These are phyloP conservation scores for Tenrec ecaudatus DNA, from an alignment of 2,113 vertebrate species.

Conservation along the genomic window DNA sequence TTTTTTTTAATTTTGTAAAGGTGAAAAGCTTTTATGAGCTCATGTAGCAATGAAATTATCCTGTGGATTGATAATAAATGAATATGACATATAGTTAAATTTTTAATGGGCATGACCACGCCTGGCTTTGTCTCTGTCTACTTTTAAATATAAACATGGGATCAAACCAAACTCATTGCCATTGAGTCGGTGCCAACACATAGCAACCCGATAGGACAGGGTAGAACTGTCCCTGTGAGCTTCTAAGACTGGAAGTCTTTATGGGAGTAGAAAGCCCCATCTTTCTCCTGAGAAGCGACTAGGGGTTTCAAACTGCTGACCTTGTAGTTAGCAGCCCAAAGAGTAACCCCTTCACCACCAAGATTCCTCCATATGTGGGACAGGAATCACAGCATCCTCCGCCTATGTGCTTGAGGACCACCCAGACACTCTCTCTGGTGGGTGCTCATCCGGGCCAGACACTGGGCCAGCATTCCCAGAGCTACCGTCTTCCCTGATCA, in stretches of 20 bases:
- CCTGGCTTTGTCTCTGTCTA: conserved; percentile 75
- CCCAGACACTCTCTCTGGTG: neutral
- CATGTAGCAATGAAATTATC: conserved; percentile 93
- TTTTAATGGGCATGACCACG: conserved; percentile 85
- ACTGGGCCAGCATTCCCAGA: accelerated
- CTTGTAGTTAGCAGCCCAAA: no score
- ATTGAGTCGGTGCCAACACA: no score
- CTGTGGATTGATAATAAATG: conserved; percentile 92
- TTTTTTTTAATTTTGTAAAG: conserved; percentile 91
- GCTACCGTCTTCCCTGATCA: no score
- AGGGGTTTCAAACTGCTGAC: no score
- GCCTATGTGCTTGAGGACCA: neutral
- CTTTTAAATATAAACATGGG: neutral
- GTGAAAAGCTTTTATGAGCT: conserved; percentile 92
- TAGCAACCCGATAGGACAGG: no score
- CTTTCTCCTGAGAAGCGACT: no score
- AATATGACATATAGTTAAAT: conserved; percentile 92
- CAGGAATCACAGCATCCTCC: neutral
- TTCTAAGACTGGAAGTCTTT: no score
- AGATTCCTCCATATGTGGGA: neutral
- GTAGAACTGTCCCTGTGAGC: no score
- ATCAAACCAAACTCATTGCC: no score
- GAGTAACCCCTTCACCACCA: no score
- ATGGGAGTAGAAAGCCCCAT: no score
- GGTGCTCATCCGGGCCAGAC: accelerated